These are phyloP conservation scores for Acleris emargana DNA, from an alignment of 2,888 invertebrate genomes.

Conservation along the genomic window DNA sequence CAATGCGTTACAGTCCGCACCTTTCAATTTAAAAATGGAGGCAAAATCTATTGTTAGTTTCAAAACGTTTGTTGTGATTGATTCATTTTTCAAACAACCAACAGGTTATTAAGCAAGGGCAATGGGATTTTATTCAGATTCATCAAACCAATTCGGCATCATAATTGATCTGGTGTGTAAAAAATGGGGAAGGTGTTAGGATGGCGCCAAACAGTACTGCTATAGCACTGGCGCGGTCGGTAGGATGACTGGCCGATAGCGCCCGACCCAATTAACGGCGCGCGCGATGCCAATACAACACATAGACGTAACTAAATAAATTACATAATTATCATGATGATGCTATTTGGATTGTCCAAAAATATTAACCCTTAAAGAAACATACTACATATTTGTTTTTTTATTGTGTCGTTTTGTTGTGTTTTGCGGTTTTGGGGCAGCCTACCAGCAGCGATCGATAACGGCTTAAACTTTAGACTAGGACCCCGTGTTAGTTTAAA, in stretches of 20 bases:
- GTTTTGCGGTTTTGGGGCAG: no score
- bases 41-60: conserved; percentile 35
- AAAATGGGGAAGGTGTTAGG: conserved; percentile 79
- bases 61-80: conserved; percentile 62
- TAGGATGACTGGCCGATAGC: conserved; percentile 74
- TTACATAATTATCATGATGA: not conserved
- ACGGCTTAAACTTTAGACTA: no score
- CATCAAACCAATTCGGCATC: conserved; percentile 82
- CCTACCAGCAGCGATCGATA: no score
- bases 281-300: conserved; percentile 51
- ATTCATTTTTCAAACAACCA: conserved; percentile 76
- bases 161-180: conserved; percentile 82
- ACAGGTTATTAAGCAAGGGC: conserved; percentile 80
- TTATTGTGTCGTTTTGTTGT: no score
- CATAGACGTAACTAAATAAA: conserved; percentile 1
- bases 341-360: no score
- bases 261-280: conserved; percentile 78
- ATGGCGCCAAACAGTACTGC: conserved; percentile 68
- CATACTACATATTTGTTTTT: no score
- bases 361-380: no score
- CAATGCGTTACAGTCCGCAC: conserved; percentile 32
- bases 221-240: conserved; percentile 38
- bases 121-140: conserved; percentile 82
- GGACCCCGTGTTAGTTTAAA: no score
- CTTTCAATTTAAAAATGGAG: conserved; percentile 34